Evolutionary conservation across 1,140 invertebrate species (phyloP).

Genomic region (Musca vetustissima): DNA sequence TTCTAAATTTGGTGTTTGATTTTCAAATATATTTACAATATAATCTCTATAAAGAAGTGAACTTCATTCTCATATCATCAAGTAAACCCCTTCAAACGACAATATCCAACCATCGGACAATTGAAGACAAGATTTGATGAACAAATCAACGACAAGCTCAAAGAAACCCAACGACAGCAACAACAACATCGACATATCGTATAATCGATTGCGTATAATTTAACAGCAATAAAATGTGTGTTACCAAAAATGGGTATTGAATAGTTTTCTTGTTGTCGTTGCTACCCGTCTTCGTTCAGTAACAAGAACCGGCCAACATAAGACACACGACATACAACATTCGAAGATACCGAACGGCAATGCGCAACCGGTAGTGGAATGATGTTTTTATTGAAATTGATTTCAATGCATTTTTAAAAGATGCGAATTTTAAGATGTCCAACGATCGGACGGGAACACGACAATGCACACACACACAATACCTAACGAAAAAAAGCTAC

Average conservation of each 20-base stretch:
- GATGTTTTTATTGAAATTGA: constrained; percentile 17
- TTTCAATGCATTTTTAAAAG: constrained; percentile 15
- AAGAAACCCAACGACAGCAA: neutral
- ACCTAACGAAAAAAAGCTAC: neutral
- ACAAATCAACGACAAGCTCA: neutral
- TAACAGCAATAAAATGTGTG: constrained; percentile 18
- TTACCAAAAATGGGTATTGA: constrained; percentile 17
- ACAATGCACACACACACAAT: neutral
- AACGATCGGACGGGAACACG: neutral
- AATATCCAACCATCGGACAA: neutral
- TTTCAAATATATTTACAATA: too few species aligned
- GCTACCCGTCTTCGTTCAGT: neutral
- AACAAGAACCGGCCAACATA: constrained; percentile 1
- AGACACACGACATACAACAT: neutral
- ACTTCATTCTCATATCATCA: too few species aligned
- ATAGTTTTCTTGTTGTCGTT: neutral
- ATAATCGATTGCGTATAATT: constrained; percentile 15
- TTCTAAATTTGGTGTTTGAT: too few species aligned
- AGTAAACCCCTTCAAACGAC: too few species aligned
- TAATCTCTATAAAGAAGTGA: too few species aligned
- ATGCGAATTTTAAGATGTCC: constrained; percentile 9
- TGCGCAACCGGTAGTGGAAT: neutral
- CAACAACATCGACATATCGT: neutral
- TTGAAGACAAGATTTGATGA: neutral
- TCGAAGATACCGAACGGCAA: too few species aligned